These are phyloP conservation scores for Egretta garzetta DNA, from an alignment of 2,113 vertebrate species.

Conservation along the genomic window DNA sequence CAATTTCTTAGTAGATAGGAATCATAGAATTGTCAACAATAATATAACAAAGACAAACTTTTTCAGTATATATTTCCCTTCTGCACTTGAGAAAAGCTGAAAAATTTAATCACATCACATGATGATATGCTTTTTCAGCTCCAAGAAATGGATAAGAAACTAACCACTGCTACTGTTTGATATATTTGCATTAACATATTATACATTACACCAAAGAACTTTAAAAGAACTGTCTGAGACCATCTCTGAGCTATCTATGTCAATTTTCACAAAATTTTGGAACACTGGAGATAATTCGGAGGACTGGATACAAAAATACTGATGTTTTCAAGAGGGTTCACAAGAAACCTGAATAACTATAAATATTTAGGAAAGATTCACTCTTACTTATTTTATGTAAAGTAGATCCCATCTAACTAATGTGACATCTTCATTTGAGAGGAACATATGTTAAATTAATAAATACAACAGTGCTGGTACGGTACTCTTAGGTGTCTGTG, in stretches of 20 bases:
- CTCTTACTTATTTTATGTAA: not conserved
- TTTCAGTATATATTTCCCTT: not conserved
- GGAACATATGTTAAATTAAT: slow-evolving; percentile 28
- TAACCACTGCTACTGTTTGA: not conserved
- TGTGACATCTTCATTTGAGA: not conserved
- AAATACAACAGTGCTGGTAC: not conserved
- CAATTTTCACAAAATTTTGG: not conserved
- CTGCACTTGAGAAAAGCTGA: not conserved
- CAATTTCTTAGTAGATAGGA: not conserved
- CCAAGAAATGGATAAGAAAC: not conserved
- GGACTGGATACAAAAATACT: not conserved
- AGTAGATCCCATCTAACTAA: not conserved
- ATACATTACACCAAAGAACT: not conserved
- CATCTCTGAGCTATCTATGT: not conserved
- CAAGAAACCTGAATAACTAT: not conserved
- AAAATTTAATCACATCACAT: not conserved
- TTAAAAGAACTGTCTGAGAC: not conserved
- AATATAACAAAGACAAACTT: fast-evolving
- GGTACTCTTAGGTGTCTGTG: not conserved
- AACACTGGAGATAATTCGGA: not conserved
- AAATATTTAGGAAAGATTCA: not conserved
- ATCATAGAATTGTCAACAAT: not conserved
- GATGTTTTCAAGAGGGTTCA: not conserved
- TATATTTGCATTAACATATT: not conserved
- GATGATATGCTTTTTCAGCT: not conserved